Evolutionary conservation across 2,113 vertebrate genomes (phyloP).

Genomic region (Piprites chloris): DNA sequence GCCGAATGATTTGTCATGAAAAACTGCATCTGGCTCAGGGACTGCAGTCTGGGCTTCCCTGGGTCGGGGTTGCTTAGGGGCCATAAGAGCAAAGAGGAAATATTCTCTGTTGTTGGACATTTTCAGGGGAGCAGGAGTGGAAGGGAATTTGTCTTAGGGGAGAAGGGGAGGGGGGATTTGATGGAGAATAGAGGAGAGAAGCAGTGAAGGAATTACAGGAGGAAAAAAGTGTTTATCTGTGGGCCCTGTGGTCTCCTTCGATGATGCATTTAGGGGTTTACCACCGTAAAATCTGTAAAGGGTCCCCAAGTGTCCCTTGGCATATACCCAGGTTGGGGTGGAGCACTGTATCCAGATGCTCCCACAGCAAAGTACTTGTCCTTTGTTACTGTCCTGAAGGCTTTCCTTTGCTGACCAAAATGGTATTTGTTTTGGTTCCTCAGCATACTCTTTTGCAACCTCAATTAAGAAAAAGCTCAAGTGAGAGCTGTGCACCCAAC

Average conservation of each 20-base stretch:
- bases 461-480: conserved; percentile 12
- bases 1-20: background rate
- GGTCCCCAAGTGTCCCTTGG: background rate
- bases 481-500: background rate
- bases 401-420: background rate
- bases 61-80: background rate
- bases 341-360: accelerated
- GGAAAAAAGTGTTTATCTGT: background rate
- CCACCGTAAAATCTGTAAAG: background rate
- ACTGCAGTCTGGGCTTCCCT: background rate
- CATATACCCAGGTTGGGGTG: background rate
- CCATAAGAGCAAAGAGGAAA: background rate
- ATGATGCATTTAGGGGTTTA: background rate
- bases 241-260: background rate
- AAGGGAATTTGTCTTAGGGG: background rate
- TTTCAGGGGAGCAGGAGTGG: background rate
- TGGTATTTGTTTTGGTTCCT: background rate
- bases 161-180: background rate
- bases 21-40: background rate
- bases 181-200: background rate
- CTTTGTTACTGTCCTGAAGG: background rate
- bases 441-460: conserved; percentile 17
- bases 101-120: background rate
- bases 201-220: background rate
- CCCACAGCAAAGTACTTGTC: background rate